These are phyloP conservation scores for Perca fluviatilis DNA, from an alignment of 2,113 vertebrate species.

Conservation along the genomic window DNA sequence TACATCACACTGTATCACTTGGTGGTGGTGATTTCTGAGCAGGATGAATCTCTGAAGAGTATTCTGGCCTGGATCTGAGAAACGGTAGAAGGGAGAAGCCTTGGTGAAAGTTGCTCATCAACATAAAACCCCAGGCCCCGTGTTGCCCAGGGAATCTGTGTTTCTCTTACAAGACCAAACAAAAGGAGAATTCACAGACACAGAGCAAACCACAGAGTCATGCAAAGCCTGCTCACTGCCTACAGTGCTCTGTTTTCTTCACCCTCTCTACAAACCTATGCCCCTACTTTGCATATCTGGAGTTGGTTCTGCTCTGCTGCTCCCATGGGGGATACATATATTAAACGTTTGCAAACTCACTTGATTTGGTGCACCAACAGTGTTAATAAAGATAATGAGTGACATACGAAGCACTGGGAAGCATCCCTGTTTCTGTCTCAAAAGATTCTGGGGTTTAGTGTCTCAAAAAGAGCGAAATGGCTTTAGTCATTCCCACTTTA, in stretches of 20 bases:
- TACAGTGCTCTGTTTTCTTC: constrained; percentile 43
- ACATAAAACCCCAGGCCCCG: constrained; percentile 64
- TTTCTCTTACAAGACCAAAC: constrained; percentile 53
- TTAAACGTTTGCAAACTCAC: constrained; percentile 50
- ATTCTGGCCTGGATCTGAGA: constrained; percentile 46
- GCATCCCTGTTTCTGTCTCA: constrained; percentile 25
- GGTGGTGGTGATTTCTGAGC: constrained; percentile 34
- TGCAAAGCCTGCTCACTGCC: constrained; percentile 36
- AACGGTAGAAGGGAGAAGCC: constrained; percentile 42
- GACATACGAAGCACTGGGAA: constrained; percentile 14
- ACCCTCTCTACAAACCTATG: constrained; percentile 36
- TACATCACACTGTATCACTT: constrained; percentile 33
- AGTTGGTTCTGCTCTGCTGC: constrained; percentile 34
- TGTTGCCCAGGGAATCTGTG: constrained; percentile 53
- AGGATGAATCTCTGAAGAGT: constrained; percentile 48
- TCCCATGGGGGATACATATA: constrained; percentile 49
- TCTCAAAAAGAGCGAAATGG: constrained; percentile 30
- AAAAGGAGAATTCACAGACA: constrained; percentile 57
- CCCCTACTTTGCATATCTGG: constrained; percentile 53
- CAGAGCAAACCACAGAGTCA: constrained; percentile 43
- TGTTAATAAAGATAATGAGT: constrained; percentile 63
- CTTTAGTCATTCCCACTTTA: constrained; percentile 48
- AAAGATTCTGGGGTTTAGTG: constrained; percentile 7
- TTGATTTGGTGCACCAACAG: constrained; percentile 63
- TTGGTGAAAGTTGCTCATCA: constrained; percentile 62